A percentile compares a stretch with the other conserved stretches of the same genome.
Evolutionary conservation across 37 sponge, comb jelly and placozoan species (phyloP).

Genomic region (Hexactinellida sp.): DNA sequence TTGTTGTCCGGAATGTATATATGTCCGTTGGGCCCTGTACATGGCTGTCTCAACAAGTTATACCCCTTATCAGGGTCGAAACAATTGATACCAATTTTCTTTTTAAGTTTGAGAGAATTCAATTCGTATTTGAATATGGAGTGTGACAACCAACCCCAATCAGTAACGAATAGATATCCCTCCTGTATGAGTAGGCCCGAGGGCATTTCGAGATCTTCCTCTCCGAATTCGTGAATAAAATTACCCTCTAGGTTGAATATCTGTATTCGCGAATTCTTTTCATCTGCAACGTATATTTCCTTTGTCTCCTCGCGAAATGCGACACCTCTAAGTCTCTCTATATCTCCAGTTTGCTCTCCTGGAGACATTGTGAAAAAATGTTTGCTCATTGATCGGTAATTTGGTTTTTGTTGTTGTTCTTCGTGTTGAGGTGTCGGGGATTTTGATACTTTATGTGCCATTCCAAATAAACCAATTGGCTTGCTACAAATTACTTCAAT

Average conservation of each 20-base stretch:
- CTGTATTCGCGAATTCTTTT: slow-evolving; percentile 12
- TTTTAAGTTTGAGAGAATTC: not conserved
- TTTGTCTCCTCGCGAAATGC: not conserved
- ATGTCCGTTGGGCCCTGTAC: not conserved
- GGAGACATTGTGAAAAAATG: not conserved
- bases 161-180: not conserved
- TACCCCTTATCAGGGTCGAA: not conserved
- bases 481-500: too few species aligned
- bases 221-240: not conserved
- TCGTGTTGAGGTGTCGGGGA: not conserved
- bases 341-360: not conserved
- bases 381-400: not conserved
- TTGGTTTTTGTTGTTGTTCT: not conserved
- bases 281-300: not conserved
- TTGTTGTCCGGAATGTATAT: not conserved
- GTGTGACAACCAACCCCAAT: not conserved
- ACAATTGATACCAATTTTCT: not conserved
- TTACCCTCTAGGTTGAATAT: not conserved
- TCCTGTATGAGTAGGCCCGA: not conserved
- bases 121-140: not conserved
- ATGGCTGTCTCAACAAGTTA: slow-evolving; percentile 11
- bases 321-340: not conserved
- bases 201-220: not conserved
- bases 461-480: not conserved
- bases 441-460: not conserved